Evolutionary conservation across 2,113 vertebrate species (phyloP).

Genomic region (Abramis brama): DNA sequence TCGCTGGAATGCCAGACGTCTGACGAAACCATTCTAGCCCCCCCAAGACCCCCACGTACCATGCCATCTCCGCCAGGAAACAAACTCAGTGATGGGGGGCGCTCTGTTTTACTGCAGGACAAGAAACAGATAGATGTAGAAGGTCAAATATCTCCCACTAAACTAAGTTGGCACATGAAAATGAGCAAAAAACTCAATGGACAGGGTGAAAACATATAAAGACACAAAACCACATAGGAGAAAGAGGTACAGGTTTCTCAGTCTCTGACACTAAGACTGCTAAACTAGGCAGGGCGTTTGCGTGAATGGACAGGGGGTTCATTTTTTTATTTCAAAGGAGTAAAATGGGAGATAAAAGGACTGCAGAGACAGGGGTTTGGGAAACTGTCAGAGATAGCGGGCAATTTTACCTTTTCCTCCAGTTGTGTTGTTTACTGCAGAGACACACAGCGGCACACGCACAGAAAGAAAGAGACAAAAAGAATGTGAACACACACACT

Average conservation of each 20-base stretch:
- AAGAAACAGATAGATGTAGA: conserved; percentile 10
- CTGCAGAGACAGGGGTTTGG: not conserved
- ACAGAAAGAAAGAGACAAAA: conserved; percentile 83
- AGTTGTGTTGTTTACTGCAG: conserved; percentile 92
- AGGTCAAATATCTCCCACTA: not conserved
- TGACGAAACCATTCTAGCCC: conserved; percentile 89
- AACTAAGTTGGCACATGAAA: not conserved
- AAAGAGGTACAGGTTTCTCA: conserved; percentile 51
- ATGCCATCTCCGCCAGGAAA: conserved; percentile 90
- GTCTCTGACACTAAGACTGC: conserved; percentile 5
- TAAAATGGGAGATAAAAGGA: not conserved
- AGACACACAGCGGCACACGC: conserved; percentile 78
- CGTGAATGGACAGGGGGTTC: not conserved
- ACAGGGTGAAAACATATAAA: conserved; percentile 23
- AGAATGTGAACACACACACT: conserved; percentile 65
- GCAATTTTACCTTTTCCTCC: conserved; percentile 99
- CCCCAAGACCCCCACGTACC: conserved; percentile 94
- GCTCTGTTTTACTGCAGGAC: conserved; percentile 89
- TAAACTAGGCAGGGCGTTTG: not conserved
- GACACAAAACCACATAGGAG: conserved; percentile 52
- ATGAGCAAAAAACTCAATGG: not conserved
- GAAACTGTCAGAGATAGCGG: conserved; percentile 19
- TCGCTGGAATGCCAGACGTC: conserved; percentile 96
- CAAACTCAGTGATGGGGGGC: conserved; percentile 93
- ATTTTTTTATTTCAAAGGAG: not conserved